These are phyloP conservation scores for Clarias platycephalus DNA, from an alignment of 2,797 vertebrate genomes.

Conservation along the genomic window DNA sequence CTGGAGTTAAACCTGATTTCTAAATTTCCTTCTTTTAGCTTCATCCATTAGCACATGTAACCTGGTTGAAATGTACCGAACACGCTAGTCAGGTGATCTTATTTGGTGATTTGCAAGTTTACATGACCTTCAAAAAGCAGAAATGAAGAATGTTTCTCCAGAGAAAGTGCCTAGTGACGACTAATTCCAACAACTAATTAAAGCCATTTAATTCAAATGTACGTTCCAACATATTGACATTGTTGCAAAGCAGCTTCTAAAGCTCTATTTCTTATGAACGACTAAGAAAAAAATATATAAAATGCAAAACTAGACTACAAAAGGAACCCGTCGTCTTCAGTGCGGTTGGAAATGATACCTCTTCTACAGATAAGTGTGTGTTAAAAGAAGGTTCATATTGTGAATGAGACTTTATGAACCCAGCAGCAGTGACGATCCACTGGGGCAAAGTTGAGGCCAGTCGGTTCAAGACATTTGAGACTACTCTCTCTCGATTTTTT, in stretches of 20 bases:
- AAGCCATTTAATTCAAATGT: neutral
- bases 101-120: slow-evolving; percentile 27
- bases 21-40: neutral
- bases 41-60: neutral
- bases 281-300: too few relatives aligned
- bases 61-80: neutral
- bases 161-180: neutral
- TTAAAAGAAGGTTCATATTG: neutral
- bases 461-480: neutral
- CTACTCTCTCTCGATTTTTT: neutral
- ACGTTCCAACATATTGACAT: neutral
- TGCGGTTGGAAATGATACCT: neutral
- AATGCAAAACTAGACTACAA: neutral
- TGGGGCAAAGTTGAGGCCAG: neutral
- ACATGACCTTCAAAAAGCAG: slow-evolving; percentile 24
- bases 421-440: neutral
- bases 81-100: neutral
- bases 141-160: slow-evolving; percentile 16
- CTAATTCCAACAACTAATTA: neutral
- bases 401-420: neutral
- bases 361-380: neutral
- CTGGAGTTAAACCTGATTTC: neutral
- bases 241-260: neutral
- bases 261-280: neutral
- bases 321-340: neutral